Conservation (phyloP, 2,113 vertebrate species). For the Excalfactoria chinensis region DNA sequence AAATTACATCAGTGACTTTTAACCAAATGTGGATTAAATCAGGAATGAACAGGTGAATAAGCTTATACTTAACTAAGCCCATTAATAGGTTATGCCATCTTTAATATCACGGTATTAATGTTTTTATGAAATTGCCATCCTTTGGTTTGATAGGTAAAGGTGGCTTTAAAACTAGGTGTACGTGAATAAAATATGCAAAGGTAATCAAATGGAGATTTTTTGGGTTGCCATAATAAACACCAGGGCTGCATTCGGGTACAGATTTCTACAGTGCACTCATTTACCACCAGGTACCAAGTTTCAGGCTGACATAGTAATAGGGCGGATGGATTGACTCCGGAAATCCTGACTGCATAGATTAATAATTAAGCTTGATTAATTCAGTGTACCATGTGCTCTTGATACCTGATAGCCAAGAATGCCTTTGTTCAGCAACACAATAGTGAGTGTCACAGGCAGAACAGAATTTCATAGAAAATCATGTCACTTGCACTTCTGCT, state of each 20-base stretch:
- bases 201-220: neutral
- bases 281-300: neutral
- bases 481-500: neutral
- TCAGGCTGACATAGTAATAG: neutral
- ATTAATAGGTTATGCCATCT: neutral
- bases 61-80: neutral
- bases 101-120: neutral
- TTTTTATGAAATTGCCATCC: neutral
- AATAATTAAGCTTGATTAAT: slow-evolving; percentile 31
- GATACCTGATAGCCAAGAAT: neutral
- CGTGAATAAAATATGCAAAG: neutral
- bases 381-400: neutral
- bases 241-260: rapidly evolving
- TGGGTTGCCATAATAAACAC: neutral
- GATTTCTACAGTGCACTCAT: neutral
- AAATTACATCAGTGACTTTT: neutral
- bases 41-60: rapidly evolving
- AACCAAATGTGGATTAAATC: neutral
- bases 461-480: neutral
- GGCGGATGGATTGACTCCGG: neutral
- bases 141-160: neutral
- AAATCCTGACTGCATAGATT: neutral
- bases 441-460: neutral
- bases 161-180: neutral
- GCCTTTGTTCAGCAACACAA: neutral